phyloP scores from a whole-genome alignment of 2,888 invertebrate genomes.

The Synergus itoensis region DNA sequence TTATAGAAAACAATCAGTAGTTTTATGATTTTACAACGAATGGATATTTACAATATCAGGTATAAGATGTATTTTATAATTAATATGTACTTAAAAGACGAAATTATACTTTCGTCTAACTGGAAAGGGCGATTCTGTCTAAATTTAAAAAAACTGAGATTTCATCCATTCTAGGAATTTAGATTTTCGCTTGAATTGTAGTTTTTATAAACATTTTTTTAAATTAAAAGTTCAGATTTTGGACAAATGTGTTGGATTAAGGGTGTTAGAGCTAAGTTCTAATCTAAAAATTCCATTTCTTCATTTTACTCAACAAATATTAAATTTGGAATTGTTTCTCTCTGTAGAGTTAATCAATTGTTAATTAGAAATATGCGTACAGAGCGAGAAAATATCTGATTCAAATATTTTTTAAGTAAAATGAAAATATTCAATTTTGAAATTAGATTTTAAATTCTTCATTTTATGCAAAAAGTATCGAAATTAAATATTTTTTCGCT shows the following conservation, averaged over 20 bases:
- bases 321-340: too few relatives aligned
- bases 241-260: not conserved
- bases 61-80: constrained; percentile 22
- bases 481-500: too few relatives aligned
- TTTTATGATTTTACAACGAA: constrained; percentile 40
- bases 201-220: not conserved
- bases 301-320: too few relatives aligned
- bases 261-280: too few relatives aligned
- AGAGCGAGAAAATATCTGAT: too few relatives aligned
- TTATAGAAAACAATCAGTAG: constrained; percentile 25
- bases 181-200: not conserved
- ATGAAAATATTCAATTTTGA: too few relatives aligned
- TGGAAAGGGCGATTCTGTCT: not conserved
- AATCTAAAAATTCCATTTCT: too few relatives aligned
- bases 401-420: too few relatives aligned
- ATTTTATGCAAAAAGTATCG: too few relatives aligned
- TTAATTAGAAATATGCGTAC: too few relatives aligned
- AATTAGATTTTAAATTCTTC: too few relatives aligned
- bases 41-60: not conserved
- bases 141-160: not conserved
- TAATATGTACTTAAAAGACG: constrained; percentile 19
- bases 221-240: not conserved
- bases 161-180: constrained; percentile 2
- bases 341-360: too few relatives aligned
- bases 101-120: constrained; percentile 6